These are phyloP conservation scores for Neodon shergylaensis DNA, from an alignment of 2,113 vertebrate genomes.

Conservation along the genomic window DNA sequence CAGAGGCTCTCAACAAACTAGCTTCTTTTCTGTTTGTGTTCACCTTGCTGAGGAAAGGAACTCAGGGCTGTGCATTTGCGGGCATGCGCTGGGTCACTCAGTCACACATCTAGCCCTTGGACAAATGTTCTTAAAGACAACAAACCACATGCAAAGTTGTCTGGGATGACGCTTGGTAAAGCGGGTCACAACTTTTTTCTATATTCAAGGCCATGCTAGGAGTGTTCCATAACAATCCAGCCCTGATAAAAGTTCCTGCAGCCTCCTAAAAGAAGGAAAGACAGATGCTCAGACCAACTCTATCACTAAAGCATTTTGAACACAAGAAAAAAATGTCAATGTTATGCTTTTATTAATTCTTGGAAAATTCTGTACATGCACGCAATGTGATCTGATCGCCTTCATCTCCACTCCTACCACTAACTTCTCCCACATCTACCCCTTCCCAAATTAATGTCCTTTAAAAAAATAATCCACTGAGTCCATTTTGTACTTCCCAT, in stretches of 20 bases:
- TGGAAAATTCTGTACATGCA: not conserved
- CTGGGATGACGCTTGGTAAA: not conserved
- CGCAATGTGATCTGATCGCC: not conserved
- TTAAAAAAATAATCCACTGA: not conserved
- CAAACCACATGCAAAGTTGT: not conserved
- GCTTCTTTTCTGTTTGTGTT: not conserved
- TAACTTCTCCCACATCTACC: not conserved
- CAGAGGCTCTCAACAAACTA: not conserved
- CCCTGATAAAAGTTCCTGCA: not conserved
- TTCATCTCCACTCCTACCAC: not conserved
- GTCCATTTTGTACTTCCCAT: not conserved
- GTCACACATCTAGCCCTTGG: not conserved
- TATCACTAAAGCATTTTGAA: not conserved
- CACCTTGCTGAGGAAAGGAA: not conserved
- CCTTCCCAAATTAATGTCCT: not conserved
- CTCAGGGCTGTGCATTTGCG: not conserved
- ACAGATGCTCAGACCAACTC: not conserved
- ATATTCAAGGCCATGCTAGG: not conserved
- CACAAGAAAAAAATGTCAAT: not conserved
- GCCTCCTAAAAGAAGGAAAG: not conserved
- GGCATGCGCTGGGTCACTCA: too few relatives aligned
- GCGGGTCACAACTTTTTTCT: not conserved
- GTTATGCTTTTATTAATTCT: not conserved
- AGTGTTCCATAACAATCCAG: not conserved
- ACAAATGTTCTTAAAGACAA: not conserved